Percentiles rank a stretch among this genome's conserved stretches.
These are phyloP conservation scores for Ceryle rudis DNA, from an alignment of 2,797 vertebrate species.

Conservation along the genomic window DNA sequence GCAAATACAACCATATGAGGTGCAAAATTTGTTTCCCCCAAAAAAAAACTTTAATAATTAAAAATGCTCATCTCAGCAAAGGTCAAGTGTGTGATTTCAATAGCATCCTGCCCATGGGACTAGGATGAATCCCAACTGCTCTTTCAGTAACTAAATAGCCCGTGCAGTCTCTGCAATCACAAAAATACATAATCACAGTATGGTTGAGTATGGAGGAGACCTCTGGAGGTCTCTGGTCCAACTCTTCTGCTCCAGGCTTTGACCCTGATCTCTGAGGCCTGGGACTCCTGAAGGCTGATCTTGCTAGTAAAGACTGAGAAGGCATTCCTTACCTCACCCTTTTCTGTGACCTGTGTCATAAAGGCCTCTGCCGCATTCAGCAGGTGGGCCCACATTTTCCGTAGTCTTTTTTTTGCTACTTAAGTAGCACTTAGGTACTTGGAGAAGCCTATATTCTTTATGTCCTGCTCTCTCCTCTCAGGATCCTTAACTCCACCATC, in stretches of 20 bases:
- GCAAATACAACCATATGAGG: background rate
- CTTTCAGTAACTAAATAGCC: background rate
- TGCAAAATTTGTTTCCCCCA: accelerated
- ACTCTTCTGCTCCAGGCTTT: background rate
- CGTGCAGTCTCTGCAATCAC: background rate
- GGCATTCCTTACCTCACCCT: too few species aligned
- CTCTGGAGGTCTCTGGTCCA: background rate
- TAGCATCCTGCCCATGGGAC: background rate
- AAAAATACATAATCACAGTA: background rate
- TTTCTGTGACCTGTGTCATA: too few species aligned
- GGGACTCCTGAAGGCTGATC: too few species aligned
- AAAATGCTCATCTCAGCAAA: background rate
- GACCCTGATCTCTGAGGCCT: background rate
- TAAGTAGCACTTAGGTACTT: background rate
- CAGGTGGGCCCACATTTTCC: too few species aligned
- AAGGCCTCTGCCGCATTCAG: too few species aligned
- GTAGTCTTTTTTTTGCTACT: background rate
- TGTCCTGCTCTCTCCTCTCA: background rate
- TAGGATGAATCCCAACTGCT: background rate
- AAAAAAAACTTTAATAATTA: background rate
- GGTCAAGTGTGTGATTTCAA: background rate
- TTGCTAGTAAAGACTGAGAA: too few species aligned
- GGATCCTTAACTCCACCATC: background rate
- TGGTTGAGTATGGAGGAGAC: background rate
- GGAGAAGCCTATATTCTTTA: background rate